These are phyloP conservation scores for Martes martes DNA, from an alignment of 2,113 vertebrate species.

Conservation along the genomic window DNA sequence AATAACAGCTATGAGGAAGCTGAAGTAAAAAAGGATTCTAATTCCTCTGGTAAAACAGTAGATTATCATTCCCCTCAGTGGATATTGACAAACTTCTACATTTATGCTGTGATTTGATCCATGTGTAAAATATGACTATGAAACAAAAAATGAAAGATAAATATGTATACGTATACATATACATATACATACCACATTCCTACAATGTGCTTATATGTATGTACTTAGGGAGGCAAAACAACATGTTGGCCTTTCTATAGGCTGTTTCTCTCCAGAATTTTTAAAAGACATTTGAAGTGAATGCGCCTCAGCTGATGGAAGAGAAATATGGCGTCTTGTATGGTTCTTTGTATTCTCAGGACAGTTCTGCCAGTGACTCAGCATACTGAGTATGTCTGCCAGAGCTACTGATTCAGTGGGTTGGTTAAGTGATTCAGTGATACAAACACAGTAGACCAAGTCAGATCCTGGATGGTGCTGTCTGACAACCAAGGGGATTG, in stretches of 20 bases:
- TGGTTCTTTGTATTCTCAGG: neutral
- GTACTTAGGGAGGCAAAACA: neutral
- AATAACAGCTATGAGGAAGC: neutral
- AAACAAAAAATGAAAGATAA: neutral
- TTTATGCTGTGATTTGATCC: neutral
- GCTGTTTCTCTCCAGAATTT: neutral
- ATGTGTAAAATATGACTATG: neutral
- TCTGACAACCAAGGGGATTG: neutral
- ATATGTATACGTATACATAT: neutral
- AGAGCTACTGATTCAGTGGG: neutral
- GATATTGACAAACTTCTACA: neutral
- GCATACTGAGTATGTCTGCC: neutral
- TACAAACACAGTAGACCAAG: neutral
- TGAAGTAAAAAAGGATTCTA: neutral
- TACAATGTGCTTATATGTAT: neutral
- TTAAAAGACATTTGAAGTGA: neutral
- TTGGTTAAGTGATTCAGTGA: constrained; percentile 1
- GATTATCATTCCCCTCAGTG: neutral
- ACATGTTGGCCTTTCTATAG: neutral
- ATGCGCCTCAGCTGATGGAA: neutral
- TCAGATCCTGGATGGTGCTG: neutral
- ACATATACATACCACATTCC: neutral
- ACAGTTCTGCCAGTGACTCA: neutral
- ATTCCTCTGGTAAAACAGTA: neutral
- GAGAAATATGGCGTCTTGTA: neutral